These are phyloP conservation scores for Drosophila mojavensis DNA, from an alignment of 1,140 invertebrate genomes.

Conservation along the genomic window DNA sequence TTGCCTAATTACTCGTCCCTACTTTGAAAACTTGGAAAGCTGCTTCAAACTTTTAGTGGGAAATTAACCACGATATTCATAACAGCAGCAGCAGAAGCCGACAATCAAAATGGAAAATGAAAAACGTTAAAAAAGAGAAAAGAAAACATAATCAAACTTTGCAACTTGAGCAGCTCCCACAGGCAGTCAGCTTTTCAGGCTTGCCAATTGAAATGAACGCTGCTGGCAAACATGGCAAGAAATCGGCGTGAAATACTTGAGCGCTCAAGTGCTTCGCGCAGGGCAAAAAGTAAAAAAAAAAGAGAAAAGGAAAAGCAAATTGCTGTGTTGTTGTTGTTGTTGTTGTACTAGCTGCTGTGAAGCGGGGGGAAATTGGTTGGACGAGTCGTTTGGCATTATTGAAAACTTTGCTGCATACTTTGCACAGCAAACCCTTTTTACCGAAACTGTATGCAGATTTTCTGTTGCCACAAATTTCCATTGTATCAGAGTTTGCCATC, in stretches of 20 bases:
- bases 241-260: constrained; percentile 77
- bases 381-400: constrained; percentile 28
- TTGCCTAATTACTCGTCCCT: constrained; percentile 67
- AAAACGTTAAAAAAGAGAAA: too few relatives aligned
- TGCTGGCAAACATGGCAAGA: constrained; percentile 50
- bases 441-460: constrained; percentile 60
- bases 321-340: constrained; percentile 16
- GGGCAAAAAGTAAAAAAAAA: constrained; percentile 5
- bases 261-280: constrained; percentile 49
- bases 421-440: constrained; percentile 41
- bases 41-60: constrained; percentile 43
- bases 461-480: constrained; percentile 61
- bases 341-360: background rate
- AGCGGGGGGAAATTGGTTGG: background rate
- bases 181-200: constrained; percentile 9
- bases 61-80: constrained; percentile 61
- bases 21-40: constrained; percentile 42
- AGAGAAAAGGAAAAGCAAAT: constrained; percentile 1
- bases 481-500: constrained; percentile 50
- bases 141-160: constrained; percentile 40
- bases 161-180: constrained; percentile 15
- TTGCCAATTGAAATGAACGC: constrained; percentile 41
- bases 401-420: constrained; percentile 59
- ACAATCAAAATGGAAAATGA: too few relatives aligned
- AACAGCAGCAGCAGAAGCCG: constrained; percentile 17